Evolutionary conservation across 1,140 invertebrate genomes (phyloP).

Genomic region (Brachionus koreanus): DNA sequence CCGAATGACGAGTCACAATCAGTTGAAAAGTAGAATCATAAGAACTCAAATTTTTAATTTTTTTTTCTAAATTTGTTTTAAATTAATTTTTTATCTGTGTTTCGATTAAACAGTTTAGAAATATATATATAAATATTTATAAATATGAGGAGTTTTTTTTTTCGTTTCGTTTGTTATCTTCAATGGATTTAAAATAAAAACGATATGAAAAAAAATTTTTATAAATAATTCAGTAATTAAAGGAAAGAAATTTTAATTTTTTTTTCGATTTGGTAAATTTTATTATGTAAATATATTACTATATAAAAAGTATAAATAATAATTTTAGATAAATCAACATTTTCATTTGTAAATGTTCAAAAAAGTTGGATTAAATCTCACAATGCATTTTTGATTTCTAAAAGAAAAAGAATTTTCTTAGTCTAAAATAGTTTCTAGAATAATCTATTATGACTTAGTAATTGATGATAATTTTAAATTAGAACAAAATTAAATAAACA

Average conservation of each 20-base stretch:
- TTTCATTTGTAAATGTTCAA: neutral
- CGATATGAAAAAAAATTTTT: neutral
- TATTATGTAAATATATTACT: neutral
- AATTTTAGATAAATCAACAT: neutral
- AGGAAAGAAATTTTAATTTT: neutral
- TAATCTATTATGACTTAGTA: too few species aligned
- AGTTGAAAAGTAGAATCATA: neutral
- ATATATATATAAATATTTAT: slow-evolving; percentile 13
- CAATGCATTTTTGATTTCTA: too few species aligned
- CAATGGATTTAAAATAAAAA: slow-evolving; percentile 4
- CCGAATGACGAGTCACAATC: neutral
- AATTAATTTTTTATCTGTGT: slow-evolving; percentile 13
- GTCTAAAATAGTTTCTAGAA: neutral
- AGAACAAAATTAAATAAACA: too few species aligned
- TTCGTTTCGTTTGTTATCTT: slow-evolving; percentile 7
- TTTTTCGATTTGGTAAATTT: neutral
- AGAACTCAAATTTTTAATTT: neutral
- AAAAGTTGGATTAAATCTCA: neutral
- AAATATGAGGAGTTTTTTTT: neutral
- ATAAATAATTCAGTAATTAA: too few species aligned
- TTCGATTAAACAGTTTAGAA: slow-evolving; percentile 3
- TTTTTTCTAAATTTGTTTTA: neutral
- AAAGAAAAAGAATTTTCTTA: neutral
- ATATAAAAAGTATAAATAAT: neutral
- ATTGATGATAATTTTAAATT: too few species aligned